Evolutionary conservation across 2,888 invertebrate species (phyloP).

Genomic region (Beris chalybata): DNA sequence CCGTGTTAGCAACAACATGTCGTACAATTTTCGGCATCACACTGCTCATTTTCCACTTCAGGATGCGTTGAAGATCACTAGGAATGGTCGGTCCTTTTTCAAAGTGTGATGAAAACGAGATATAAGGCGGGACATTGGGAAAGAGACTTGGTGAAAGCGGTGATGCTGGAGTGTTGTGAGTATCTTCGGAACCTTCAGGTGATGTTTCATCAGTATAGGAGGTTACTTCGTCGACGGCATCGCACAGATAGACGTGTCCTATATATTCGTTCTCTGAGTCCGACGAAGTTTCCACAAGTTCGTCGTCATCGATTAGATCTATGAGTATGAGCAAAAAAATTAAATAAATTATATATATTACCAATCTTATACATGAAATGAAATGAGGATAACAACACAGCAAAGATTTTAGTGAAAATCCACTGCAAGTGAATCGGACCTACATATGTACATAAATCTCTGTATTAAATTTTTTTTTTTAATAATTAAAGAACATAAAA

Average conservation of each 20-base stretch:
- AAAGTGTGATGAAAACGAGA: slow-evolving; percentile 73
- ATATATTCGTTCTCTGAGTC: slow-evolving; percentile 37
- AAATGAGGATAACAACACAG: background rate
- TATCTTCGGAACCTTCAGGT: slow-evolving; percentile 15
- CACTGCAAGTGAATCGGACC: too few species aligned
- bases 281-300: slow-evolving; percentile 12
- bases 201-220: slow-evolving; percentile 22
- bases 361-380: too few species aligned
- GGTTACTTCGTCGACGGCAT: slow-evolving; percentile 11
- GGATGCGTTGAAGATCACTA: slow-evolving; percentile 69
- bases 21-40: slow-evolving; percentile 94
- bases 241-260: slow-evolving; percentile 23
- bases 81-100: slow-evolving; percentile 66
- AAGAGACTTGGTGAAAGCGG: slow-evolving; percentile 66
- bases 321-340: background rate
- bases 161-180: slow-evolving; percentile 33
- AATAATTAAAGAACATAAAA: too few species aligned
- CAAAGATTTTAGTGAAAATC: background rate
- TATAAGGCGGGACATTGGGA: slow-evolving; percentile 74
- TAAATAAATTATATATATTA: background rate
- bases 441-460: too few species aligned
- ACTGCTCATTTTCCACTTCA: slow-evolving; percentile 93
- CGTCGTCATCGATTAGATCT: slow-evolving; percentile 3
- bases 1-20: slow-evolving; percentile 80
- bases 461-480: too few species aligned